Evolutionary conservation across 64 coral and sea anemone genomes (phyloP).

Genomic region (Montipora foliosa): DNA sequence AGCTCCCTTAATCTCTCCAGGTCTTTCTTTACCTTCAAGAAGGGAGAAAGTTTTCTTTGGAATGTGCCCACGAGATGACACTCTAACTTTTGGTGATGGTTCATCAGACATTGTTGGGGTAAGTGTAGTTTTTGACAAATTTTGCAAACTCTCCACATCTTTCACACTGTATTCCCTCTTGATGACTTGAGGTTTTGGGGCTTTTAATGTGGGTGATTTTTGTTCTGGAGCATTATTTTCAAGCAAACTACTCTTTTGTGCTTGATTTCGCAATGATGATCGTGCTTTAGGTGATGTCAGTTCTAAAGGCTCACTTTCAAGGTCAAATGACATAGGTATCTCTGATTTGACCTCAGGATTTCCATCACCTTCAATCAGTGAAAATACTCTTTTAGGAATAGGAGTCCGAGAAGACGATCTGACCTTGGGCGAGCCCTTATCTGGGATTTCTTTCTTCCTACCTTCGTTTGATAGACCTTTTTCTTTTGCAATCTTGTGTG

Average conservation of each 20-base stretch:
- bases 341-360: background rate
- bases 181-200: slow-evolving; percentile 8
- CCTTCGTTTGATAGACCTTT: background rate
- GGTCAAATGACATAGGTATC: background rate
- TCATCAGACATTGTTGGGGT: background rate
- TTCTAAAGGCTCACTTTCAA: background rate
- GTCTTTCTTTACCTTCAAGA: slow-evolving; percentile 12
- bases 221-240: background rate
- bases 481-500: background rate
- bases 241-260: slow-evolving; percentile 9
- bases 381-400: slow-evolving; percentile 61
- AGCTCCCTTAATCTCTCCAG: background rate
- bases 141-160: background rate
- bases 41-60: slow-evolving; percentile 73
- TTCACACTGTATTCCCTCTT: background rate
- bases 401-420: slow-evolving; percentile 65
- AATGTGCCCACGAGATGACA: slow-evolving; percentile 45
- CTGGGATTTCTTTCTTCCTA: slow-evolving; percentile 9
- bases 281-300: background rate
- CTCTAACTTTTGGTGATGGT: slow-evolving; percentile 59
- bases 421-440: slow-evolving; percentile 37
- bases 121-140: background rate
- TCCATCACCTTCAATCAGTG: slow-evolving; percentile 45
- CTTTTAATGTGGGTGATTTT: background rate
- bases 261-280: background rate